Base-by-base conservation (phyloP, 2,888 invertebrate species). In the Drosophila rellima region DNA sequence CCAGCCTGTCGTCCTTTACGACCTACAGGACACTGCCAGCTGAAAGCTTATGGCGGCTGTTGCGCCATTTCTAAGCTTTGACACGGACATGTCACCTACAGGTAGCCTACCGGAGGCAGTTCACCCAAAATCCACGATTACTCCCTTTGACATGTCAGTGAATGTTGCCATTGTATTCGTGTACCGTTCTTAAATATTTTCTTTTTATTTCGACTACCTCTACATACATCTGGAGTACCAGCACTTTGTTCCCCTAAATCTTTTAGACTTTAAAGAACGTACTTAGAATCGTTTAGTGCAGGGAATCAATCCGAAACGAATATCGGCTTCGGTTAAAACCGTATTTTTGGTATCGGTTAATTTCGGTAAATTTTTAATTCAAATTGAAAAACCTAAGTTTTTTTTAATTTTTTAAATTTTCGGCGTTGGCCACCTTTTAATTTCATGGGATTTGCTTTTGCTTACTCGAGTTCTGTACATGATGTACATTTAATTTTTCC, bases 1-100 rank as follows among this genome's bases (percentile, higher is more conserved):
- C 55, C 64, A 63, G 69, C 54, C 66, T 59, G 77, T 48, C 66
- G 29, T 44, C 68, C 35, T 45, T 82, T 70, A 82, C 56, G 80
- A 68, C 62, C 70, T 60, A 62, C 56, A 70, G 77, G 73, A 65
- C 63, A 72, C 62, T 18, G 65, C 52, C 63, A 68, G 65, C 29
- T 71, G 66, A 50, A 62, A 78, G 69, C 66, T 74, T 74, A 60
- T 70, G 48, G 45, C 44, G 42, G 40, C 48, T 44, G 35, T 48
- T 62, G 61, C 44, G 39, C 44, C 54, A 35, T 33, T 62, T 45
- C 55, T 61, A 61, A 73, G 61, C 57, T 35, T 42, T 59, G 72
- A 62, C 72, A 63, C 51, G 47, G 50, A 44, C 67, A 71, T 63
- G 51, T 60, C 66, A 52, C 35, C 51, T 40, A 26, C 55, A 44